These are phyloP conservation scores for Alauda arvensis DNA, from an alignment of 2,797 vertebrate species.

Conservation along the genomic window DNA sequence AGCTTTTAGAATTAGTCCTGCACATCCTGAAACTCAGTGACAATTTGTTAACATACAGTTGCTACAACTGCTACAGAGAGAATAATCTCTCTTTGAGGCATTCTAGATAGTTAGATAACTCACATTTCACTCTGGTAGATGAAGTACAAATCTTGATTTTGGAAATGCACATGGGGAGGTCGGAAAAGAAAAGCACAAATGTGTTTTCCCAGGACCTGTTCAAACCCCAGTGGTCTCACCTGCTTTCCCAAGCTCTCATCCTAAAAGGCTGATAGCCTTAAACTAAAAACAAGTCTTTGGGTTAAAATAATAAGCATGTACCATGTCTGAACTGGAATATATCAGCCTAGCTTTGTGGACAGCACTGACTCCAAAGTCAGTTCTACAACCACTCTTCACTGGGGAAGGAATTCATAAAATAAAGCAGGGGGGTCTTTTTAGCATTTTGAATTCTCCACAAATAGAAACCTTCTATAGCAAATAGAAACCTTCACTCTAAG, in stretches of 20 bases:
- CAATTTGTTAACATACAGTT: neutral
- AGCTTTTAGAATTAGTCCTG: neutral
- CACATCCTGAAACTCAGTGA: neutral
- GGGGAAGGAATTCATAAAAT: neutral
- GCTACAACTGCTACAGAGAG: neutral
- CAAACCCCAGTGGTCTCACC: neutral
- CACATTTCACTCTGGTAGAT: neutral
- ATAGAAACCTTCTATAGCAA: neutral
- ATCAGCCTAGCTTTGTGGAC: neutral
- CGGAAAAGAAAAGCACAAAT: neutral
- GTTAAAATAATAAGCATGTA: neutral
- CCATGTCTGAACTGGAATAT: neutral
- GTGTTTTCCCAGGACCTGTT: neutral
- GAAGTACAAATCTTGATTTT: neutral
- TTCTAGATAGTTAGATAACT: neutral
- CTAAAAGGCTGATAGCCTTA: neutral
- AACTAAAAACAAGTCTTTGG: neutral
- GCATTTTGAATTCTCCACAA: slow-evolving; percentile 3
- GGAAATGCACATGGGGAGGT: neutral
- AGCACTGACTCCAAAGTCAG: neutral
- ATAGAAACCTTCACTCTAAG: neutral
- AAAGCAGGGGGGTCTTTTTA: neutral
- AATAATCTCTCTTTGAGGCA: neutral
- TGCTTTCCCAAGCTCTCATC: neutral
- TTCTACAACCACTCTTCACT: neutral